Evolutionary conservation across 2,797 vertebrate species (phyloP).

Genomic region (Poeciliopsis paucimaculata): DNA sequence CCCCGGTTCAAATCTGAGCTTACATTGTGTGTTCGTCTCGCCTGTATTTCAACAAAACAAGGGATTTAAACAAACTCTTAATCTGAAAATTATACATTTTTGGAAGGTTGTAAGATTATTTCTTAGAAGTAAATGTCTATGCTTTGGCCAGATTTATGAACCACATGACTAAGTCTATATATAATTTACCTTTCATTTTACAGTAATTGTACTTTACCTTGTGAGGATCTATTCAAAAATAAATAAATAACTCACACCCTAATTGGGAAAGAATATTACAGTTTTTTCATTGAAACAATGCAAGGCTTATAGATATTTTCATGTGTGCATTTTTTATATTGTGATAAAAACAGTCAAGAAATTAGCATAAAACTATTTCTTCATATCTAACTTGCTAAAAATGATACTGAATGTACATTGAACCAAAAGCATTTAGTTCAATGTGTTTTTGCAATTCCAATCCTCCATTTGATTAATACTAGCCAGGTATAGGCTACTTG

Average conservation of each 20-base stretch:
- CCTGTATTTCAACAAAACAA: neutral
- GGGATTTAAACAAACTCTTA: neutral
- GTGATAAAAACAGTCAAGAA: neutral
- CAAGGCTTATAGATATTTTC: neutral
- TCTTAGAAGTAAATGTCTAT: neutral
- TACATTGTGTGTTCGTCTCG: neutral
- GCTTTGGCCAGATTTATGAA: neutral
- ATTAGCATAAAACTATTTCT: neutral
- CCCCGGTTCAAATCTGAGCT: neutral
- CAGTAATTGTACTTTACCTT: neutral
- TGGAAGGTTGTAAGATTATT: neutral
- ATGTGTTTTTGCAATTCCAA: neutral
- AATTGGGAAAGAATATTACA: neutral
- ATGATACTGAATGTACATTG: neutral
- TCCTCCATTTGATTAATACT: constrained; percentile 4
- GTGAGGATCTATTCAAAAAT: neutral
- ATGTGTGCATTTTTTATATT: neutral
- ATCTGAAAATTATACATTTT: neutral
- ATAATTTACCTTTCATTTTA: neutral
- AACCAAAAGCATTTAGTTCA: neutral
- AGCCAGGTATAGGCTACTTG: constrained; percentile 10
- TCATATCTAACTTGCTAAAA: neutral
- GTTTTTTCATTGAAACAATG: neutral
- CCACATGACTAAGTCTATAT: neutral
- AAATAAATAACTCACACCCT: neutral